Conservation (phyloP, 1,140 invertebrate species). For the Lethocerus indicus region DNA sequence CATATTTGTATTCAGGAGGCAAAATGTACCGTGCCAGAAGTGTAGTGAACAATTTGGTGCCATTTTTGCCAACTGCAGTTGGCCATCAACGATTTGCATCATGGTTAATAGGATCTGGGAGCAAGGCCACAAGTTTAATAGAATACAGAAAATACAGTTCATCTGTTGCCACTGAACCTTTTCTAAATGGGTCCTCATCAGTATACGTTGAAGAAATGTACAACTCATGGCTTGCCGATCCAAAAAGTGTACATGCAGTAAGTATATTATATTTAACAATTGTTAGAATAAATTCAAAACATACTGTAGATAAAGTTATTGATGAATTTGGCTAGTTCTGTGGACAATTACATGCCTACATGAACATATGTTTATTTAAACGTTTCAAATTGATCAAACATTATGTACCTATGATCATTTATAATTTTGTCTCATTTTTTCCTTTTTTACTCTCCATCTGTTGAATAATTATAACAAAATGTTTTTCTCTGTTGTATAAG, state of each 20-base stretch:
- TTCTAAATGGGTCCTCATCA: slow-evolving; percentile 80
- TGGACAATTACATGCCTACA: too few species aligned
- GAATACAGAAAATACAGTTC: slow-evolving; percentile 19
- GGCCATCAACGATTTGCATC: slow-evolving; percentile 47
- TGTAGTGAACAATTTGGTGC: slow-evolving; percentile 19
- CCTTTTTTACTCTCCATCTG: too few species aligned
- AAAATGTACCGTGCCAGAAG: slow-evolving; percentile 20
- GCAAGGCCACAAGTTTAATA: slow-evolving; percentile 18
- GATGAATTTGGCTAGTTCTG: too few species aligned
- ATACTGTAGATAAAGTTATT: too few species aligned
- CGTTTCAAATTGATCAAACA: too few species aligned
- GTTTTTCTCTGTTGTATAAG: too few species aligned
- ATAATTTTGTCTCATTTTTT: too few species aligned
- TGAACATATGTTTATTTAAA: too few species aligned
- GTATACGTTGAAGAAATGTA: slow-evolving; percentile 99
- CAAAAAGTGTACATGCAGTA: slow-evolving; percentile 88
- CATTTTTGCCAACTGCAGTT: slow-evolving; percentile 19
- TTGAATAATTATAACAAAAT: too few species aligned
- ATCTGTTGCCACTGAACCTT: slow-evolving; percentile 61
- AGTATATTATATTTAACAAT: slow-evolving; percentile 21
- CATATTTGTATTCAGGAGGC: too few species aligned
- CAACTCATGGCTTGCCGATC: slow-evolving; percentile 88
- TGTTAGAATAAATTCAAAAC: too few species aligned
- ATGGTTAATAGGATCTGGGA: slow-evolving; percentile 32
- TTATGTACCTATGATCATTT: too few species aligned